Base-by-base conservation (phyloP, 1,140 invertebrate species). In the Drosophila cardini region DNA sequence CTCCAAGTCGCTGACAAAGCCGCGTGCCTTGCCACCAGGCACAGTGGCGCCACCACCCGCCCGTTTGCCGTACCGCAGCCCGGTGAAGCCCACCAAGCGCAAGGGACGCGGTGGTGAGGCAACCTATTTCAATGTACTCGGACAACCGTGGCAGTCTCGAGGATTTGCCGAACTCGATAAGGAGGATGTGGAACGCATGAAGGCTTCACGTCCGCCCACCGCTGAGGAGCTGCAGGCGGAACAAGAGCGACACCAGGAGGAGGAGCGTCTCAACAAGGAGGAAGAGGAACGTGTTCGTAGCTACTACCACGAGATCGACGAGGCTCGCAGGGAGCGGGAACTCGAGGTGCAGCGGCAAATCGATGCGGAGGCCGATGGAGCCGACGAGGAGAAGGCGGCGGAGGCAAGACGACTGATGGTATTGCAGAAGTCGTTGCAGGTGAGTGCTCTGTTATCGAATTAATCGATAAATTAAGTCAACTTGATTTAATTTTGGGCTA, bases 101-200 rank as follows among this genome's bases (percentile, higher is more conserved):
- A 56, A 38, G 21, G 42, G 53, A 7, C 4, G n/a, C 52, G 55
- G 63, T 26, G 42, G 79, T 48, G 69, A 89, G 36, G 83, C 84
- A 4, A 87, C 80, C 6, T 84, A 80, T 32, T 87, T 87, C 18
- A 80, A 84, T 69, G 62, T 78, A 36, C 58, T 74, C 8, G 84
- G 84, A 3, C 80, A 56, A 30, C 76, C 84, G 0, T 87, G 84
- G 84, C 73, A 87, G 15, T 80, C 84, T 8, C 72, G 67, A 38
- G 84, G 84, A 0, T 89, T 53, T 21, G 80, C 77, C 1, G 53
- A 72, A 15, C 53, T 87, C 2, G 11, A 52, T 0, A 64, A 71
- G n/a, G 30, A 16, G 1, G 73, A 89, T 2, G 45, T 89, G 13
- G 80, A 90, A 1, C 67, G 77, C 10, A 69, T 89, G 84, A 56